Base-by-base conservation (phyloP, 2,888 invertebrate genomes). In the Lasius fuliginosus region DNA sequence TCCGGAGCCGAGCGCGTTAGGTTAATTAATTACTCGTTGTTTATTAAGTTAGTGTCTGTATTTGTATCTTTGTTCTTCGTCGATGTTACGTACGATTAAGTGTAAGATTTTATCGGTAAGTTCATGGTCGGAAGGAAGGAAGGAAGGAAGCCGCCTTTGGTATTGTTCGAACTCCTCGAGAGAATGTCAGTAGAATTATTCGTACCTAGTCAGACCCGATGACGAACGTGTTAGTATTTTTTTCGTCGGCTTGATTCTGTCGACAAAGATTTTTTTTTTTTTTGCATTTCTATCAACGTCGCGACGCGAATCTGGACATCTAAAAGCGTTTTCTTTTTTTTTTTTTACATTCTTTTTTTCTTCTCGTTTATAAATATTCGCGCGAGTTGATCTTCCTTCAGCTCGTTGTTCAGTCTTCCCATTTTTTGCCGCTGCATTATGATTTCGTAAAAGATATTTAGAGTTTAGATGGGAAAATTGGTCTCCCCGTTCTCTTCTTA, bases 41-140 rank as follows among this genome's bases (percentile, higher is more conserved):
- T 71, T 79, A 36, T 46, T 69, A 81, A 81, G 69, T 81, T 81
- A 81, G 46, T 81, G 71, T 71, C 36, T 71, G 36, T 81, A 69
- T 36, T 81, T 71, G 79, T 81, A 81, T 69, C 79, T 81, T 69
- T 5, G 69, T 81, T 77, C 75, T 76, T 77, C 40, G 30, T 77
- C 60, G 60, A 27, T 81, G 79, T 81, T 81, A 60, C 36, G 36
- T 69, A 81, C 27, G 8, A 49, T 49, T 23, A 23, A 23, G 8
- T 23, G 36, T 81, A 69, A 62, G 60, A 5, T 49, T 81, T 81
- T 49, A 71, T 23, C 60, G 18, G 58, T 56, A 67, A 69, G 49
- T 49, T 69, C 9, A 23, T 33, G 33, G 60, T 42, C 33, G 33
- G 36, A 36, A 36, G 36, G 36, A 36, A 36, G 36, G 36, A 36